A percentile compares a stretch with the other conserved stretches of the same genome.
phyloP scores from a whole-genome alignment of 2,797 vertebrate genomes.

The Cossypha heuglini region DNA sequence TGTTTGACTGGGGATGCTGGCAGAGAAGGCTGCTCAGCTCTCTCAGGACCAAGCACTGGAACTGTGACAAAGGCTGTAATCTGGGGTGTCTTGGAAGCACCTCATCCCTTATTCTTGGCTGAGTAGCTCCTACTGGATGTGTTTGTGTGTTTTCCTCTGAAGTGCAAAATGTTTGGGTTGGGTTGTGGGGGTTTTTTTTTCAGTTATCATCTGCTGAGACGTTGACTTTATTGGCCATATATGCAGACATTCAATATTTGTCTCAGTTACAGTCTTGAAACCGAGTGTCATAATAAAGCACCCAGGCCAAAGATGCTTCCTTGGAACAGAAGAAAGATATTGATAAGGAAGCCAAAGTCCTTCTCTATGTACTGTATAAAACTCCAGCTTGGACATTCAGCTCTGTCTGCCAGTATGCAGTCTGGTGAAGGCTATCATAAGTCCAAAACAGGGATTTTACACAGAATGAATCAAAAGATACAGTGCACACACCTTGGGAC shows the following conservation, averaged over 20 bases:
- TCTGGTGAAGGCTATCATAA: not conserved
- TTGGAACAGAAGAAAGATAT: not conserved
- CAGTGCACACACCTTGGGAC: fast-evolving
- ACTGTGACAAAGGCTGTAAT: not conserved
- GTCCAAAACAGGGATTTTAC: not conserved
- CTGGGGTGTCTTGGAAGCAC: not conserved
- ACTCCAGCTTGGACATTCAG: not conserved
- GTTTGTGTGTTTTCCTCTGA: not conserved
- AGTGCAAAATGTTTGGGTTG: not conserved
- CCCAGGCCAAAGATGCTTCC: not conserved
- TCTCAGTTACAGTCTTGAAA: not conserved
- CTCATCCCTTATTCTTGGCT: not conserved
- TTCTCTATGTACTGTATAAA: not conserved
- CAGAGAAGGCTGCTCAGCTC: not conserved
- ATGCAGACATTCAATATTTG: not conserved
- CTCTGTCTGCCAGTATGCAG: not conserved
- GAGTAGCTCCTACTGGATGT: not conserved
- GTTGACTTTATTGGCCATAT: not conserved
- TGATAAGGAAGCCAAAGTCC: not conserved
- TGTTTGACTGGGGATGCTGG: not conserved
- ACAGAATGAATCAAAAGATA: not conserved
- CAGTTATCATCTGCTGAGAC: not conserved
- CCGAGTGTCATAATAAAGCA: not conserved
- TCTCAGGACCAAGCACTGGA: not conserved
- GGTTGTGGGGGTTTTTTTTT: not conserved